These are phyloP conservation scores for Uria lomvia DNA, from an alignment of 2,113 vertebrate genomes.

Conservation along the genomic window DNA sequence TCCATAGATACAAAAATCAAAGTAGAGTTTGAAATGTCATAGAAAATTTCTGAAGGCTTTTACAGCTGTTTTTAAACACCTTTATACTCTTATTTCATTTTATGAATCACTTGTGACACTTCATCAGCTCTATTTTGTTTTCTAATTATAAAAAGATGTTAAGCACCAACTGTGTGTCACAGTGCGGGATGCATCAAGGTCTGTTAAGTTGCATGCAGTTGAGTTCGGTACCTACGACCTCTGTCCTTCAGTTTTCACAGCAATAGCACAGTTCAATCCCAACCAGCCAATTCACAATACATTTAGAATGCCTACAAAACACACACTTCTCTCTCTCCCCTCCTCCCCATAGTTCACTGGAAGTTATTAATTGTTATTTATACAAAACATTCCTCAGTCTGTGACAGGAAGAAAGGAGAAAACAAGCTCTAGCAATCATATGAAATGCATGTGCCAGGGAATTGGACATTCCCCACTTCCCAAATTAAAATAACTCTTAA, in stretches of 20 bases:
- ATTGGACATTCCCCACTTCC: background rate
- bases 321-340: background rate
- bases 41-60: background rate
- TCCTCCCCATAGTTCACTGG: background rate
- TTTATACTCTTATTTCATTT: background rate
- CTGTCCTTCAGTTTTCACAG: constrained; percentile 13
- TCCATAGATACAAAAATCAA: background rate
- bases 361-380: background rate
- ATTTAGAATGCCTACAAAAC: background rate
- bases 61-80: background rate
- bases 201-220: background rate
- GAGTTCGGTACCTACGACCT: background rate
- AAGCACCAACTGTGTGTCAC: background rate
- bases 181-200: background rate
- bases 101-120: background rate
- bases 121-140: constrained; percentile 7
- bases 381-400: background rate
- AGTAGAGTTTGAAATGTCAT: background rate
- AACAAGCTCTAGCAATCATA: background rate
- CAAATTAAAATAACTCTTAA: background rate
- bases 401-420: background rate
- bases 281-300: background rate
- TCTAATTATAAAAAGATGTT: background rate
- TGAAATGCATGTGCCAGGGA: background rate
- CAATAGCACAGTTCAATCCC: background rate